phyloP scores from a whole-genome alignment of 2,113 vertebrate genomes.

The Corythornis vintsioides region DNA sequence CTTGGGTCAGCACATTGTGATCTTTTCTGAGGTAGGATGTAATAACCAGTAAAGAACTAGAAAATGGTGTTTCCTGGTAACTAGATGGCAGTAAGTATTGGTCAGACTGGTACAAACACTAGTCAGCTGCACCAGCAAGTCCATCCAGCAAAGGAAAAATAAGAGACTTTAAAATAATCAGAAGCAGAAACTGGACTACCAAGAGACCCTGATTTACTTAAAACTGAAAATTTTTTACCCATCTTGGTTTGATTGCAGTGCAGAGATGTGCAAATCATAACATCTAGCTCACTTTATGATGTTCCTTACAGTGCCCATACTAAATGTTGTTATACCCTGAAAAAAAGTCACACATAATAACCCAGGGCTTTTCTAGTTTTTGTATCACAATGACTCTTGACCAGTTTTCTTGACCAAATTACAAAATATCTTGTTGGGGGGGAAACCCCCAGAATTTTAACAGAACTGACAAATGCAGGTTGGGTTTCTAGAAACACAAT shows the following conservation, averaged over 20 bases:
- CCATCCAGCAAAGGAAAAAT: not conserved
- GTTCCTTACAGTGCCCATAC: not conserved
- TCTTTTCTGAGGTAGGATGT: not conserved
- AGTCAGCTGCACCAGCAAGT: not conserved
- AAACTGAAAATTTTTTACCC: not conserved
- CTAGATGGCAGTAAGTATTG: not conserved
- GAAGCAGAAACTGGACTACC: not conserved
- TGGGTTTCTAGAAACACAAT: not conserved
- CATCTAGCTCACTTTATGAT: not conserved
- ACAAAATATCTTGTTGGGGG: not conserved
- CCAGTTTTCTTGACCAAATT: not conserved
- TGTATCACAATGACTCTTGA: not conserved
- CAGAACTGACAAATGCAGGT: not conserved
- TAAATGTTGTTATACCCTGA: not conserved
- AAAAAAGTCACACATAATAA: not conserved
- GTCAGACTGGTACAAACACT: not conserved
- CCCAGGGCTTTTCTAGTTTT: not conserved
- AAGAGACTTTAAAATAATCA: not conserved
- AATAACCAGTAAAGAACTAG: not conserved
- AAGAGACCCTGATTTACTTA: not conserved
- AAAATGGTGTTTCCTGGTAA: not conserved
- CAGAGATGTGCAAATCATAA: not conserved
- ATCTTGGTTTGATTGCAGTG: not conserved
- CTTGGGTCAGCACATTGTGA: not conserved
- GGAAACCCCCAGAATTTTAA: fast-evolving